Evolutionary conservation across 1,140 invertebrate species (phyloP), one percentile per base, ranked within the genome.

Genomic region (Drosophila neocordata): DNA sequence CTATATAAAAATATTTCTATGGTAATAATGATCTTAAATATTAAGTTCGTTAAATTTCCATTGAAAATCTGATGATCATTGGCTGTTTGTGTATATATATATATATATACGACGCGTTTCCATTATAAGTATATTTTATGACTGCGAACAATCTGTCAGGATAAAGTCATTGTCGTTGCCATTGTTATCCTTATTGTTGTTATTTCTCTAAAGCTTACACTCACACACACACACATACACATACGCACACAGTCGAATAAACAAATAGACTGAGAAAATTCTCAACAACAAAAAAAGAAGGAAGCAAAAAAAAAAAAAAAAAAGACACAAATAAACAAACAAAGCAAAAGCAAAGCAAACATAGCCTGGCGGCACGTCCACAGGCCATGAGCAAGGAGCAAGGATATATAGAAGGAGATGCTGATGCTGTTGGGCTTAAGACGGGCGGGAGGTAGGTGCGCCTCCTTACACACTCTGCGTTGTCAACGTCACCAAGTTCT

Each of bases 131-230:
- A 48, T 18, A 48, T 48, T 20, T 48, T 20, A 48, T 48, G 41
- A 48, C 18, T 48, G 41, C 41, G 41, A 48, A 76, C 77, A 87
- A 87, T 87, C 82, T 87, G 82, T 82, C 82, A 85, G 79, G 82
- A 81, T 85, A 85, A 85, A 85, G 77, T 82, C 82, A 87, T 87
- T 85, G 77, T 85, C 78, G 81, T 74, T 75, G 75, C 65, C 79
- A 71, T 83, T 84, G 77, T 79, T 77, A 81, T 87, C 77, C 77
- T 78, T 75, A 79, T 85, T 85, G 77, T 85, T 75, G 73, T 69
- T 85, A 77, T 62, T 73, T 61, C 65, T 83, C 61, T 48, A 48
- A 48, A 48, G 41, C 41, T 48, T 48, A 20, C 41, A 48, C 41
- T 4, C 41, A 20, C 8, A 48, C 37, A 66, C 37, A 74, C 37